phyloP scores from a whole-genome alignment of 2,888 invertebrate genomes.

The Tethea ocularis region DNA sequence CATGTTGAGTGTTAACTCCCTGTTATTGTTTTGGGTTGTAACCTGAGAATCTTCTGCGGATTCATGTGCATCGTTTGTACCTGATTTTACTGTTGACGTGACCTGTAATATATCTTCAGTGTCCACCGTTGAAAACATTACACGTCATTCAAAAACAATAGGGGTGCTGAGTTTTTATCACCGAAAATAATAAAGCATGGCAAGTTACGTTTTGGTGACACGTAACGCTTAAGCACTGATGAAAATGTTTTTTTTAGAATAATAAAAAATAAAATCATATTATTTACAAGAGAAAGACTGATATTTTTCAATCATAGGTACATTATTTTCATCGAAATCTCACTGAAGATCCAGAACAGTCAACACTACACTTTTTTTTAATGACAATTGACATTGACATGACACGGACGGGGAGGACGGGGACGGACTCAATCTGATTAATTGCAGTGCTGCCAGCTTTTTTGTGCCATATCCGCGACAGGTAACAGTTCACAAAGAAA shows the following conservation, averaged over 20 bases:
- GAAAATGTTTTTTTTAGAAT: slow-evolving; percentile 26
- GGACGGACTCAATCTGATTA: no score
- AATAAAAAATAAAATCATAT: slow-evolving; percentile 48
- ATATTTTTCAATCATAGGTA: background rate
- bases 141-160: slow-evolving; percentile 79
- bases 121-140: slow-evolving; percentile 82
- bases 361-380: no score
- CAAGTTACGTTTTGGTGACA: slow-evolving; percentile 31
- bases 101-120: slow-evolving; percentile 74
- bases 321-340: background rate
- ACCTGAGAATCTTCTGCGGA: slow-evolving; percentile 60
- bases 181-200: slow-evolving; percentile 54
- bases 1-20: slow-evolving; percentile 78
- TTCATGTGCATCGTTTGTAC: slow-evolving; percentile 69
- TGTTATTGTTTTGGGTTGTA: slow-evolving; percentile 61
- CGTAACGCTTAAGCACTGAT: slow-evolving; percentile 26
- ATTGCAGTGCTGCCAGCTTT: no score
- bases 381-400: no score
- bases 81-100: slow-evolving; percentile 69
- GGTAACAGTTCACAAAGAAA: no score
- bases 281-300: slow-evolving; percentile 11
- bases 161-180: slow-evolving; percentile 49
- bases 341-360: no score
- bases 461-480: no score
- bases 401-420: no score